phyloP scores from a whole-genome alignment of 2,797 vertebrate genomes.

The Enteromius radiatus region DNA sequence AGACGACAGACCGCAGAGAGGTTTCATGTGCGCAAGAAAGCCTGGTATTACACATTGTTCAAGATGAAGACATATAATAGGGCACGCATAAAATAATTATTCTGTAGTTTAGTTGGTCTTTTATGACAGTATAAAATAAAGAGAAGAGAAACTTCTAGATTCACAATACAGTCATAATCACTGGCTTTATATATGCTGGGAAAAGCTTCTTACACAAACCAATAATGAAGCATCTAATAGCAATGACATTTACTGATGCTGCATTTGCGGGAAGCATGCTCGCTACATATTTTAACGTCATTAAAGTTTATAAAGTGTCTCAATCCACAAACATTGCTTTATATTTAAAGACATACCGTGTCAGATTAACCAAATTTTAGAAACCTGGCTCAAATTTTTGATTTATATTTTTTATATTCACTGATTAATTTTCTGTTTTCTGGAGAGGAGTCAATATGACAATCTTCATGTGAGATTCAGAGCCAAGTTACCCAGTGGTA shows the following conservation, averaged over 20 bases:
- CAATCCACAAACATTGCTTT: not conserved
- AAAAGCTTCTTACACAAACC: slow-evolving; percentile 2
- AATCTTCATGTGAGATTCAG: too few species aligned
- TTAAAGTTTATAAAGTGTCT: not conserved
- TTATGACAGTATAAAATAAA: slow-evolving; percentile 7
- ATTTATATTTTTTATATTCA: not conserved
- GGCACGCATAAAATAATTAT: slow-evolving; percentile 26
- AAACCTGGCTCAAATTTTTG: not conserved
- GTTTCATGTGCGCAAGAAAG: slow-evolving; percentile 10
- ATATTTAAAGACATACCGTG: not conserved
- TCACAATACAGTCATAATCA: slow-evolving; percentile 1
- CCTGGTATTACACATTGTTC: slow-evolving; percentile 37
- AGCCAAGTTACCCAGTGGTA: not conserved
- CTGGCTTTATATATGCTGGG: not conserved
- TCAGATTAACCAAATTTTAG: not conserved
- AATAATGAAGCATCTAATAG: slow-evolving; percentile 1
- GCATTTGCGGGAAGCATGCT: not conserved
- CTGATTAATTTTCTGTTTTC: not conserved
- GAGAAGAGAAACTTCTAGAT: not conserved
- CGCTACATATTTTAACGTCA: not conserved
- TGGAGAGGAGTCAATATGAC: not conserved
- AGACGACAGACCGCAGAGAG: not conserved
- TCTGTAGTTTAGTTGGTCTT: slow-evolving; percentile 7
- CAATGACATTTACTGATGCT: slow-evolving; percentile 19
- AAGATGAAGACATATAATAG: slow-evolving; percentile 12